Evolutionary conservation across 2,797 vertebrate genomes (phyloP), one percentile per base, ranked within the genome.

Genomic region (Capromys pilorides): DNA sequence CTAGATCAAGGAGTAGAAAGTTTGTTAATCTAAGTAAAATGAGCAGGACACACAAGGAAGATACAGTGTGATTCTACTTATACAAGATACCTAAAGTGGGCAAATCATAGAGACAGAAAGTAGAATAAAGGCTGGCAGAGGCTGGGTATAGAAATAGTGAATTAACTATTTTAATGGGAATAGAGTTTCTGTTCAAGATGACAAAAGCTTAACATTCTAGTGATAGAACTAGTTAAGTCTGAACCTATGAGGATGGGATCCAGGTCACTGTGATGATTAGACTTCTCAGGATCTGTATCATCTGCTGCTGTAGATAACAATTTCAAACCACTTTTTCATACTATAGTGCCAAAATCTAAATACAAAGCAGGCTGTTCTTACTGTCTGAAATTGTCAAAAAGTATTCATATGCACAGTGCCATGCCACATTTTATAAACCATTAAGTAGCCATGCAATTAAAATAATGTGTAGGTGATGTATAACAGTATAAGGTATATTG

Each of bases 11-110:
- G 49, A 80, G 24, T 86, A 89, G 54, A 77, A 94, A 87, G 80
- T n/a, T n/a, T 41, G 79, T 71, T 54, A 39, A 61, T 51, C 86
- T 88, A 61, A 41, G 5, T 93, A 18, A 94, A 94, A 88, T 86
- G 89, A 79, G 4, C 22, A 18, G 80, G 54, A 67, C 80, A 88
- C 33, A 19, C 24, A 75, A 36, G 36, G 66, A 59, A 94, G 61
- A 51, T 87, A 82, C 1, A n/a, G n/a, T 73, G 41, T 41, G 57
- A 78, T 78, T 77, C n/a, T 2, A 3, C 61, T 61, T 90, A 14
- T 4, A 16, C n/a, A 57, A 84, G 19, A 4, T 87, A 22, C 19
- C 86, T 71, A 77, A n/a, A 93, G 69, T 90, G 33, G 83, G 7
- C 45, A 93, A 54, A 61, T 77, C 54, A 36, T 78, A 89, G 57